Base-by-base conservation (phyloP, 2,888 invertebrate genomes). In the Anodontia alba region DNA sequence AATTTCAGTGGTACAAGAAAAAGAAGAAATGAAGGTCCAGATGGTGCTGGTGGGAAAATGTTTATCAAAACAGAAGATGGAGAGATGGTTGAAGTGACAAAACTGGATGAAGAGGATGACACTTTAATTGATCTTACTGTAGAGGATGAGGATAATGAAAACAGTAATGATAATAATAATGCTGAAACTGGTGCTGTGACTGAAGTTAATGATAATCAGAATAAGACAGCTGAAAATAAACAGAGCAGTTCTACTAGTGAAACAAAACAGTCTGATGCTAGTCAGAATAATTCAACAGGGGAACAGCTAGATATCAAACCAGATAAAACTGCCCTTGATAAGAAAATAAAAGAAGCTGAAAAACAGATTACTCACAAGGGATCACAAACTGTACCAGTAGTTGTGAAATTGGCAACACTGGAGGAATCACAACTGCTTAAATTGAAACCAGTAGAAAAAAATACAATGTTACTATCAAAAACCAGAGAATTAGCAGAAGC, bases 41-140 rank as follows among this genome's bases (percentile, higher is more conserved):
- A 76, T 62, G 84, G 70, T 26, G 67, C 69, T 42, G 74, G 49
- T 26, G 76, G 80, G 57, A 84, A 84, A 71, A 77, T 87, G 33
- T 73, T 76, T 17, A 86, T 92, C 3, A 90, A 90, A 74, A 91
- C 89, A 36, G 91, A 91, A 62, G 90, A 87, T 71, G 91, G 91
- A 8, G 88, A 88, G 29, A 74, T 84, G 57, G 73, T 91, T 7
- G 79, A 86, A 20, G 85, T 90, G 31, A 86, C 81, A 31, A 70
- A 69, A 62, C 26, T 62, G 33, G 62, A 62, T 17, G 69, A 54
- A 15, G 33, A 62, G 1, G 74, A 78, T 29, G 69, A 54, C 12
- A 72, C 43, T 20, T 29, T 87, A 29, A 86, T 89, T 8, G 88
- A 88, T 36, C 81, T 89, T 8, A 89, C 89, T 15, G 20, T 83